phyloP scores from a whole-genome alignment of 2,888 invertebrate species.

The Cactoblastis cactorum region DNA sequence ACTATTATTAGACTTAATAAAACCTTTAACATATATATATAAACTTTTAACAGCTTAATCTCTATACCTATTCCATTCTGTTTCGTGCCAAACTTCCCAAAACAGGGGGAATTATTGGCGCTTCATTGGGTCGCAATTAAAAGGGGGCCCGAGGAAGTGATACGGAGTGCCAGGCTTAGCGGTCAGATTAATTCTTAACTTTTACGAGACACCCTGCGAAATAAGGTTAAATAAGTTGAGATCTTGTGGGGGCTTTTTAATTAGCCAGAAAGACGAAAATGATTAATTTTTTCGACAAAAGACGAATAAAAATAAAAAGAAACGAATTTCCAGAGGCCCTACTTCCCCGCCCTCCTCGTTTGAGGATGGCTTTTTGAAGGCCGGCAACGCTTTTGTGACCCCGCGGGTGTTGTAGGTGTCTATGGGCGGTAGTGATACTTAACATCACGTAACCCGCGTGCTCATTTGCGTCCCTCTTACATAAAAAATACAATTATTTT shows the following conservation, averaged over 20 bases:
- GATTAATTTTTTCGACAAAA: not conserved
- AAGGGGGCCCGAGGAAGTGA: slow-evolving; percentile 50
- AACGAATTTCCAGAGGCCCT: no score
- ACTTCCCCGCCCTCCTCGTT: no score
- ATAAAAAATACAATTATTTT: no score
- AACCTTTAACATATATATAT: no score
- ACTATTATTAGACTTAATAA: no score
- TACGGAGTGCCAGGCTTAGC: slow-evolving; percentile 35
- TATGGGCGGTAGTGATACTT: no score
- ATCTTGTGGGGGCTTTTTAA: not conserved
- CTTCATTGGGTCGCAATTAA: slow-evolving; percentile 76
- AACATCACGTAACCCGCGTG: no score
- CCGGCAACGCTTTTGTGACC: no score
- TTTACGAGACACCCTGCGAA: slow-evolving; percentile 7
- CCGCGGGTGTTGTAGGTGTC: no score
- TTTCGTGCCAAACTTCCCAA: not conserved
- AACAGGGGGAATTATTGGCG: slow-evolving; percentile 53
- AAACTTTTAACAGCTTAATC: not conserved
- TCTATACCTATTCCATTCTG: not conserved
- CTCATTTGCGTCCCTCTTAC: no score
- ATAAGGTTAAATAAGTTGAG: slow-evolving; percentile 1
- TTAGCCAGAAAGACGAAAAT: no score
- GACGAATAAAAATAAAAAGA: not conserved
- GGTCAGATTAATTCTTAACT: slow-evolving; percentile 14
- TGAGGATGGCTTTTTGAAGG: no score